Evolutionary conservation across 2,888 invertebrate genomes (phyloP), one percentile per base, ranked within the genome.

Genomic region (Lepidochrysops patricia): DNA sequence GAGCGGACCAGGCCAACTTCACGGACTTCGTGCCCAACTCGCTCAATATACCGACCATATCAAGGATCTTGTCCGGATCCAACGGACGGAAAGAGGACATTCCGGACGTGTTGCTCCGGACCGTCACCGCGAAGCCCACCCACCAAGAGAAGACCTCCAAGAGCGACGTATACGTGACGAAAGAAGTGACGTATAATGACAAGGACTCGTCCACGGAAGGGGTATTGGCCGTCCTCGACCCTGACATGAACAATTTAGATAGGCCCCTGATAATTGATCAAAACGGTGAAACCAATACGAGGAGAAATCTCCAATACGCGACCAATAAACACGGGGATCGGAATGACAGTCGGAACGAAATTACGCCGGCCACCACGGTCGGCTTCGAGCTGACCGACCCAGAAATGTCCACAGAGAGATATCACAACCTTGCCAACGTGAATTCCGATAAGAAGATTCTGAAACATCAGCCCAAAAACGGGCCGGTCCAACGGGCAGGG

Each of bases 81-180:
- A 96, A 95, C 75, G 96, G 96, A 0, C 90, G 95, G 29, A 95
- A 95, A 69, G 94, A 95, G 67, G 94, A 95, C 69, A 93, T 96
- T 59, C 94, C 95, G 0, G 95, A 95, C 65, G 94, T 95, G 49
- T 82, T 96, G 0, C 80, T 95, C 25, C 90, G 93, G 63, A 92
- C 93, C 0, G 93, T 93, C 34, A 93, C 94, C 0, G 91, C 92
- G 1, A 89, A 88, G 69, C 90, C 90, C 6, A 87, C 85, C 63
- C 86, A 86, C 54, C 84, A 79, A 52, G 89, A 89, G 43, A 85
- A 80, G 61, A 83, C 89, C 0, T 85, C 86, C 1, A 86, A 83
- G 67, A 87, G 82, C 68, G 89, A 87, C 64, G 72, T 84, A 4
- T 84, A 72, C 61, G 74, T 84, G 58, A 87, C 86, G 1, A 89